Evolutionary conservation across 2,888 invertebrate genomes (phyloP).

Genomic region (Dicyrtomina minuta): DNA sequence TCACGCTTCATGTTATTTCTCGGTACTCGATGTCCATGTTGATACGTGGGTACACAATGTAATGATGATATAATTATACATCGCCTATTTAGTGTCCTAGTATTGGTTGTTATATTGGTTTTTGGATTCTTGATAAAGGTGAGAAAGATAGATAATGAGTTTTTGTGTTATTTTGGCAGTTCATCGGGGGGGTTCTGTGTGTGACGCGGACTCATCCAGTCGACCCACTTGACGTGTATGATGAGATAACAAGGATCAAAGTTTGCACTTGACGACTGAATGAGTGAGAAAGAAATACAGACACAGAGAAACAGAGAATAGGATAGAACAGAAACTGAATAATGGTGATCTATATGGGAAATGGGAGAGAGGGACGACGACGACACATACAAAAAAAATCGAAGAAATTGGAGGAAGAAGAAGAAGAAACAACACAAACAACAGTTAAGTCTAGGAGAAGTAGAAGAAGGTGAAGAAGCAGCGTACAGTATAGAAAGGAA

Average conservation of each 20-base stretch:
- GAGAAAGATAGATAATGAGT: conserved; percentile 29
- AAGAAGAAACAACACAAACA: conserved; percentile 9
- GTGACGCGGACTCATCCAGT: conserved; percentile 43
- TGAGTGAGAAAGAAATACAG: conserved; percentile 12
- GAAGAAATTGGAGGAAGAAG: conserved; percentile 8
- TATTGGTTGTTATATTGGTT: neutral
- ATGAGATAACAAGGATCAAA: conserved; percentile 49
- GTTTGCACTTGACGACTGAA: conserved; percentile 40
- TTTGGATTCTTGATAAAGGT: conserved; percentile 17
- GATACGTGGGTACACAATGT: too few relatives aligned
- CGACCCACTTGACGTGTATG: conserved; percentile 49
- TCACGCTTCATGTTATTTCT: too few relatives aligned
- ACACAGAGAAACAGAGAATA: neutral
- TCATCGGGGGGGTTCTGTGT: conserved; percentile 53
- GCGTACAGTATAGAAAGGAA: too few relatives aligned
- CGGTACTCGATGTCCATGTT: too few relatives aligned
- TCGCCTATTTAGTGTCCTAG: neutral
- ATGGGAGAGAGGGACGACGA: too few relatives aligned
- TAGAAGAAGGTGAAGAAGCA: conserved; percentile 18
- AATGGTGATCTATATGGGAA: neutral
- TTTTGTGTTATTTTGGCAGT: conserved; percentile 47
- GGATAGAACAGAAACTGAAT: conserved; percentile 1
- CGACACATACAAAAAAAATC: neutral
- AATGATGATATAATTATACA: neutral
- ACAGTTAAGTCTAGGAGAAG: conserved; percentile 20